A percentile compares a stretch with the other conserved stretches of the same genome.
These are phyloP conservation scores for Sebastes oblongus DNA, from an alignment of 2,797 vertebrate genomes.

Conservation along the genomic window DNA sequence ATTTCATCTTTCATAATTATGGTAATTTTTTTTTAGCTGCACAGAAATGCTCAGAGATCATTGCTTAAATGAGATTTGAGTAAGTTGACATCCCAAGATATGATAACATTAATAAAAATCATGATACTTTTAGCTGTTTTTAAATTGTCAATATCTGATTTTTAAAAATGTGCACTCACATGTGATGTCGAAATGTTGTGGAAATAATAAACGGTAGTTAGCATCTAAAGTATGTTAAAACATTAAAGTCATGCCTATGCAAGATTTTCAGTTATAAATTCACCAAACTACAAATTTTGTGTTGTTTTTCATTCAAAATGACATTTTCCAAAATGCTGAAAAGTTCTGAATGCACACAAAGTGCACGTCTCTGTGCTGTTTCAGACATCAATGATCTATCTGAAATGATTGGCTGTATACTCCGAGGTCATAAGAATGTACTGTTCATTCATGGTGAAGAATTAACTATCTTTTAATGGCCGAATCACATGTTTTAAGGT, in stretches of 20 bases:
- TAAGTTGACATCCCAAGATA: neutral
- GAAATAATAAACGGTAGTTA: neutral
- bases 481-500: slow-evolving; percentile 66
- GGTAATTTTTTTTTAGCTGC: neutral
- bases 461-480: slow-evolving; percentile 53
- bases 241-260: too few species aligned
- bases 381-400: slow-evolving; percentile 9
- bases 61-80: neutral
- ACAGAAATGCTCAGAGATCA: neutral
- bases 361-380: neutral
- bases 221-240: neutral
- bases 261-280: neutral
- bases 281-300: neutral
- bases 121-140: neutral
- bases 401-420: slow-evolving; percentile 1
- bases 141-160: neutral
- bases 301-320: neutral
- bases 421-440: slow-evolving; percentile 19
- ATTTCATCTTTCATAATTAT: neutral
- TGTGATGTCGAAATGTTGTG: neutral
- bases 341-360: neutral
- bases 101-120: neutral
- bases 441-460: slow-evolving; percentile 37
- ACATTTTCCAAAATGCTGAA: neutral
- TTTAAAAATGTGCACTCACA: neutral